Percentiles rank a stretch among this genome's conserved stretches.
These are phyloP conservation scores for Hirtodrosophila histrioides DNA, from an alignment of 2,888 invertebrate genomes.

Conservation along the genomic window DNA sequence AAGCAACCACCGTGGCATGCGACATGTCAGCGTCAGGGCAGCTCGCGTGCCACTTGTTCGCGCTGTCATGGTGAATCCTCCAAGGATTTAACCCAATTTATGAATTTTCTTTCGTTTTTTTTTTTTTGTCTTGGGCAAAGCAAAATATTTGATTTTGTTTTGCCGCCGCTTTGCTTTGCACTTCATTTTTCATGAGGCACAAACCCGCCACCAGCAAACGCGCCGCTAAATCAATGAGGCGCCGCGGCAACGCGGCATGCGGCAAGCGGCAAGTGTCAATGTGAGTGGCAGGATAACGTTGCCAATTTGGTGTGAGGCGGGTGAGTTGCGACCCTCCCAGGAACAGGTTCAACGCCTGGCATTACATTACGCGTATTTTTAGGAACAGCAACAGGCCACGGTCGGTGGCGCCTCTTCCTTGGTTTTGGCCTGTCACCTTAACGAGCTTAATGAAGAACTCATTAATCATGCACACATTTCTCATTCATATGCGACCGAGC, in stretches of 20 bases:
- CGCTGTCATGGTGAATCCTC: conserved; percentile 81
- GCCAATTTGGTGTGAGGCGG: conserved; percentile 54
- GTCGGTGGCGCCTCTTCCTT: conserved; percentile 9
- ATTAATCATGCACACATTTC: conserved; percentile 75
- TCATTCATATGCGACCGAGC: conserved; percentile 65
- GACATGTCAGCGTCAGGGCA: conserved; percentile 56
- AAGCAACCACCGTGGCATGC: conserved; percentile 54
- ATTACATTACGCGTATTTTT: conserved; percentile 6
- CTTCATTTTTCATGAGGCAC: conserved; percentile 71
- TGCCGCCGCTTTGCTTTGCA: conserved; percentile 65
- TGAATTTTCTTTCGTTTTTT: conserved; percentile 53
- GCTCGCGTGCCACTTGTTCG: conserved; percentile 73
- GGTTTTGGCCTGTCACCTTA: conserved; percentile 67
- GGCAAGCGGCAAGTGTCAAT: conserved; percentile 56
- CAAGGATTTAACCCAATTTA: conserved; percentile 82
- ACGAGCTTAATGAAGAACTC: conserved; percentile 79
- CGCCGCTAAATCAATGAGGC: conserved; percentile 56
- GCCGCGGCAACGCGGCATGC: conserved; percentile 24
- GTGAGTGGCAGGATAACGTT: conserved; percentile 71
- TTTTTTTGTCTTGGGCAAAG: conserved; percentile 43
- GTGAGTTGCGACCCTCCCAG: conserved; percentile 43
- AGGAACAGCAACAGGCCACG: conserved; percentile 61
- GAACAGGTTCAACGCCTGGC: conserved; percentile 44
- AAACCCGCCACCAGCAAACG: conserved; percentile 51
- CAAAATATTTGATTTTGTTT: conserved; percentile 76